Conservation (phyloP, 2,113 vertebrate genomes). For the Donacobius atricapilla region DNA sequence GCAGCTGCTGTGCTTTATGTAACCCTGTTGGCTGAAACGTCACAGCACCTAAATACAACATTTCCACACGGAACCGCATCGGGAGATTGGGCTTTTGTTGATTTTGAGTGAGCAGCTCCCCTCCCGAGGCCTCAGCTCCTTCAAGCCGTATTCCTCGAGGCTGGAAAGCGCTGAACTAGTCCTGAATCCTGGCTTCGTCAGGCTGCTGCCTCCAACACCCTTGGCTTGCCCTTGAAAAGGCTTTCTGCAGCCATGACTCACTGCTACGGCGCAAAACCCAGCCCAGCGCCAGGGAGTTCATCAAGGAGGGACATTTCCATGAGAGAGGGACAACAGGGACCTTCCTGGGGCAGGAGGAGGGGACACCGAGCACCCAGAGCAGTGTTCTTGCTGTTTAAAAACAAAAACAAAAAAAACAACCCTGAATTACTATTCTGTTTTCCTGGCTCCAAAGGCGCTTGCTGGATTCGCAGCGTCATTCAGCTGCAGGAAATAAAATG, state of each 20-base stretch:
- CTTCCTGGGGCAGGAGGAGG: not conserved
- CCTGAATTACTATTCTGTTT: not conserved
- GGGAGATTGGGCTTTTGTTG: not conserved
- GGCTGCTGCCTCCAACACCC: conserved; percentile 23
- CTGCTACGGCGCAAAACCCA: not conserved
- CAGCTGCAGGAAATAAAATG: not conserved
- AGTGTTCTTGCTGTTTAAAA: not conserved
- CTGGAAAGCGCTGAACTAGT: not conserved
- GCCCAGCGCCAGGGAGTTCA: not conserved
- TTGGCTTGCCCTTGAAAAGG: conserved; percentile 58
- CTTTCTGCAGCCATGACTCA: conserved; percentile 54
- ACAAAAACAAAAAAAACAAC: not conserved
- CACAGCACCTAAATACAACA: not conserved
- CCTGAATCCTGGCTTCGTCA: not conserved
- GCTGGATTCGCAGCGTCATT: not conserved
- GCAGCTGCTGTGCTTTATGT: conserved; percentile 28
- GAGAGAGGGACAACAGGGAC: not conserved
- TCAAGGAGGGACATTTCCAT: not conserved
- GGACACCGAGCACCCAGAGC: not conserved
- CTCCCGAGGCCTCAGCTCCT: not conserved
- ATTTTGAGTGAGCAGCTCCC: not conserved
- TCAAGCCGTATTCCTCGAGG: not conserved
- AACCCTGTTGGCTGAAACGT: not conserved
- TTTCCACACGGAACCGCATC: not conserved
- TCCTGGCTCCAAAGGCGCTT: not conserved